phyloP scores from a whole-genome alignment of 2,888 invertebrate genomes.

The Lycocerus yunnanus region DNA sequence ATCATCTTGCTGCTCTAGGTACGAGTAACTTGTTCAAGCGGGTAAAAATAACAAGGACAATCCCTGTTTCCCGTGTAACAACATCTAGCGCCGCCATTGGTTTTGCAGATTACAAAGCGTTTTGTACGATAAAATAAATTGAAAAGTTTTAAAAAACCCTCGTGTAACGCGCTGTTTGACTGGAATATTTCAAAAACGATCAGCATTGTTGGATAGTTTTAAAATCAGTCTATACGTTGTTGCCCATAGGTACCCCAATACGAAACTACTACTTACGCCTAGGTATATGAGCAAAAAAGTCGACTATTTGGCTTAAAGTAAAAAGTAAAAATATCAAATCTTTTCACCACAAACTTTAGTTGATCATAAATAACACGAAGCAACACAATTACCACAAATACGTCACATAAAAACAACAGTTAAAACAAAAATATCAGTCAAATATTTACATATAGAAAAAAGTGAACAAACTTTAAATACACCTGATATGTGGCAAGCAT shows the following conservation, averaged over 20 bases:
- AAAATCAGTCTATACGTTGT: neutral
- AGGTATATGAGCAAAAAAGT: neutral
- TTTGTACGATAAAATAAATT: neutral
- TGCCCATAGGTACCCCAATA: neutral
- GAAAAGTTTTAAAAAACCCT: neutral
- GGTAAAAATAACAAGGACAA: too few relatives aligned
- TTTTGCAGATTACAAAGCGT: neutral
- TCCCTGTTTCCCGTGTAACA: too few relatives aligned
- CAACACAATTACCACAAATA: slow-evolving; percentile 2
- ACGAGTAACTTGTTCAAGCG: too few relatives aligned
- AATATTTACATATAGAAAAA: neutral
- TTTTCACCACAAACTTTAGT: neutral
- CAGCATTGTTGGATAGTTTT: neutral
- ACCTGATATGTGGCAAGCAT: slow-evolving; percentile 28
- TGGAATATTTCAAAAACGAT: neutral
- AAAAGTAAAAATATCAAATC: neutral
- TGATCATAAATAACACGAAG: slow-evolving; percentile 2
- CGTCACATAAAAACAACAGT: neutral
- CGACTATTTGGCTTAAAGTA: neutral
- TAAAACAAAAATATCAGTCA: slow-evolving; percentile 7
- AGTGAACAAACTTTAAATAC: neutral
- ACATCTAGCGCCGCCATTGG: too few relatives aligned
- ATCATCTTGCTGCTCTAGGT: too few relatives aligned
- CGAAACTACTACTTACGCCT: too few relatives aligned
- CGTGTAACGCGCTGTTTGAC: neutral